Evolutionary conservation across 2,113 vertebrate species (phyloP).

Genomic region (Garra rufa): DNA sequence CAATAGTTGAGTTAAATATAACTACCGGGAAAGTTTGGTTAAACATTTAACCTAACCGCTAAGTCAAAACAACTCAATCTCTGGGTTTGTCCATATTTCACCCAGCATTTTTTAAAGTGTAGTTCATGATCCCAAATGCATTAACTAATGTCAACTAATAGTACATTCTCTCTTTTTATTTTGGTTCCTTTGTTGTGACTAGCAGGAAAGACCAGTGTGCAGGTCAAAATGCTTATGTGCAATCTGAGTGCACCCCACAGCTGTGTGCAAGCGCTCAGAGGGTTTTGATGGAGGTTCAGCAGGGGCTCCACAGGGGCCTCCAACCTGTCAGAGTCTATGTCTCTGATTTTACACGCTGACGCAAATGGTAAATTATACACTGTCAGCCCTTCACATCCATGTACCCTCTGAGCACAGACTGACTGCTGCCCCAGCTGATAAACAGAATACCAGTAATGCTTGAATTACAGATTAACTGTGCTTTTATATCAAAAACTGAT

Average conservation of each 20-base stretch:
- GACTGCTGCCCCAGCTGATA: background rate
- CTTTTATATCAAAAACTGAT: background rate
- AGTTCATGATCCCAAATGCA: background rate
- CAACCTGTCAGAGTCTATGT: conserved; percentile 34
- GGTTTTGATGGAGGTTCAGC: conserved; percentile 64
- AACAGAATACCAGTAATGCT: background rate
- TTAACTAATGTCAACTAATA: background rate
- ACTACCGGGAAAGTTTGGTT: no score
- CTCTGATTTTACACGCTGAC: conserved; percentile 17
- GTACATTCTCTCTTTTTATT: background rate
- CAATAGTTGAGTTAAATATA: no score
- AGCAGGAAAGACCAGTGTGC: background rate
- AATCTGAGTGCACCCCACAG: conserved; percentile 9
- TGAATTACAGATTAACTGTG: background rate
- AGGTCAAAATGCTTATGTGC: conserved; percentile 11
- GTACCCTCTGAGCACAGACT: background rate
- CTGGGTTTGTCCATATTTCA: no score
- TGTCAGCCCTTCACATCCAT: conserved; percentile 18
- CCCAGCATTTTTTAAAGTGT: no score
- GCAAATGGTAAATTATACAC: conserved; percentile 39
- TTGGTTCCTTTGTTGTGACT: conserved; percentile 27
- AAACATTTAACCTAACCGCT: no score
- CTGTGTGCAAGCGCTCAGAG: conserved; percentile 41
- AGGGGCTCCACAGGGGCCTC: conserved; percentile 48
- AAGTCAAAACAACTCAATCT: no score